Base-by-base conservation (phyloP, 2,797 vertebrate species). In the Spheniscus humboldti region DNA sequence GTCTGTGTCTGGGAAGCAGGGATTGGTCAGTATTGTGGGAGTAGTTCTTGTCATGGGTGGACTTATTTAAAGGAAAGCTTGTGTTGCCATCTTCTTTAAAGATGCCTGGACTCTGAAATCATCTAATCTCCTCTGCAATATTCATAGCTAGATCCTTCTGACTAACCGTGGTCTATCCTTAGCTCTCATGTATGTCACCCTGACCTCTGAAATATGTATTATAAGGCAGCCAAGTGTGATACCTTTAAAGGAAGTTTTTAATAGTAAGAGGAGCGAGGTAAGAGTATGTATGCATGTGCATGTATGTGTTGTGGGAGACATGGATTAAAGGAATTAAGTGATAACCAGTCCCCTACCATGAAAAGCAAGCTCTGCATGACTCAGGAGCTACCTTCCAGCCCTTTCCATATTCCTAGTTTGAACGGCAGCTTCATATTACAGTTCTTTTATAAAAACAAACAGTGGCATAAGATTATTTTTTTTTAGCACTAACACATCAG, bases 51-150 rank as follows among this genome's bases (percentile, higher is more conserved):
- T 83, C 50, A 17, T 41, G 55, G 59, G 50, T 73, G 35, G 55
- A 69, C 50, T 94, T 95, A 88, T 78, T 94, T 96, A 95, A 94
- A 84, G 69, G 57, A 82, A 76, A 85, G 39, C 18, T 86, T 87
- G 39, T 57, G 24, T 83, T 88, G 18, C 76, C 35, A 5, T 77
- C 72, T 89, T 90, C 52, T 80, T 53, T 90, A 59, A 94, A 80
- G 87, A 78, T 91, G 72, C 76, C 66, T 88, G 75, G 57, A 64
- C 72, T 90, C 87, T 95, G 89, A 94, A 94, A 86, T 95, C 14
- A 80, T 68, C 81, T 79, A 10, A 67, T 82, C 43, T 94, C 20
- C 33, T 77, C 64, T 68, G 60, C 56, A 78, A 10, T 72, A 78
- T 83, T 83, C 92, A 62, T 75, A 91, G 77, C 39, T 69, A 47